Conservation (phyloP, 1,140 invertebrate species). For the Aphis craccivora region DNA sequence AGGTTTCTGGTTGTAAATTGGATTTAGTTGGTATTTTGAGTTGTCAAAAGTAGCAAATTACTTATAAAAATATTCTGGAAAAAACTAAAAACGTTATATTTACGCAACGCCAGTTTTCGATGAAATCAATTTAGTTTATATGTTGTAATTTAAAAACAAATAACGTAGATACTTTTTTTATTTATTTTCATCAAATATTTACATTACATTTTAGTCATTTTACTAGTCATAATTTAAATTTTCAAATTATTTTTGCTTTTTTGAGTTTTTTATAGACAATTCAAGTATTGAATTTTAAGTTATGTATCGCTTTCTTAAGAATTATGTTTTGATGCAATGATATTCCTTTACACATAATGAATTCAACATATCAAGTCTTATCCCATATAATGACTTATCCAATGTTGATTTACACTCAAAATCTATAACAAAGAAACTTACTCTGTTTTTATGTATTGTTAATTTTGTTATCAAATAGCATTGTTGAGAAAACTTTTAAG, state of each 20-base stretch:
- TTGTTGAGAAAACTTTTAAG: too few relatives aligned
- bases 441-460: too few relatives aligned
- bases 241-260: background rate
- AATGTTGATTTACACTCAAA: too few relatives aligned
- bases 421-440: too few relatives aligned
- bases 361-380: too few relatives aligned
- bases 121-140: background rate
- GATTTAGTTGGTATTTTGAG: background rate
- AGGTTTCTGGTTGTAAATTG: background rate
- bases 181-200: background rate
- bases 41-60: background rate
- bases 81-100: background rate
- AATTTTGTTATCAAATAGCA: too few relatives aligned
- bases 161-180: background rate
- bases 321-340: too few relatives aligned
- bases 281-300: too few relatives aligned
- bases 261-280: background rate
- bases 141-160: background rate
- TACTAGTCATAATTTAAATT: background rate
- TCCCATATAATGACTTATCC: too few relatives aligned
- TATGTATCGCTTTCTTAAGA: too few relatives aligned
- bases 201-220: background rate
- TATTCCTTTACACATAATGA: too few relatives aligned
- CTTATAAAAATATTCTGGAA: background rate
- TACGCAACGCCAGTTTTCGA: background rate